phyloP scores from a whole-genome alignment of 92 coral and sea anemone species.

The Porites evermanni region DNA sequence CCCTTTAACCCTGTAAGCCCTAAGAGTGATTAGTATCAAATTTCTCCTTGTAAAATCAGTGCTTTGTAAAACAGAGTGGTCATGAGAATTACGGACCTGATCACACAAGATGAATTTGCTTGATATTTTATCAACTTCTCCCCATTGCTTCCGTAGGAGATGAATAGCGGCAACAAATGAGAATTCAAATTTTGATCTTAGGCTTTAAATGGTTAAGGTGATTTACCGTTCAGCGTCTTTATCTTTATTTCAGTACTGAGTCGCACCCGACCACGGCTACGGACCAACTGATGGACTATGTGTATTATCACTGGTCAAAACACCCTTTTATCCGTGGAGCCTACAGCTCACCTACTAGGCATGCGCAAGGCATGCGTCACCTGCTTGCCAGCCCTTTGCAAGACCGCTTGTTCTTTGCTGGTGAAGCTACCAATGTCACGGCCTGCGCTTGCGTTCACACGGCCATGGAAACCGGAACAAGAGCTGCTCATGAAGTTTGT shows the following conservation, averaged over 20 bases:
- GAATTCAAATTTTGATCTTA: too few species aligned
- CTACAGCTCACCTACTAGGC: constrained; percentile 87
- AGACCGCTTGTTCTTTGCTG: constrained; percentile 88
- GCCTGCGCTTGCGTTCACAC: constrained; percentile 81
- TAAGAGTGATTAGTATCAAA: too few species aligned
- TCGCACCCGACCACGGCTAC: constrained; percentile 76
- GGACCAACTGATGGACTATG: constrained; percentile 59
- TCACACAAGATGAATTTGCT: too few species aligned
- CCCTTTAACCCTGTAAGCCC: too few species aligned
- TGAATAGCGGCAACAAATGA: too few species aligned
- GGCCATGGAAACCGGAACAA: constrained; percentile 86
- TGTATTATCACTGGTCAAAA: constrained; percentile 92
- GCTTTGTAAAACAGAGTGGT: too few species aligned
- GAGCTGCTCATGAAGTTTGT: constrained; percentile 84
- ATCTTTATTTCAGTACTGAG: not conserved
- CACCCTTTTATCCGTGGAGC: constrained; percentile 95
- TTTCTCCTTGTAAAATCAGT: too few species aligned
- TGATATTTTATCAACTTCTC: too few species aligned
- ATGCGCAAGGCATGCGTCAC: constrained; percentile 81
- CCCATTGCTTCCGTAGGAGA: too few species aligned
- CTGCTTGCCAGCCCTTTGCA: constrained; percentile 81
- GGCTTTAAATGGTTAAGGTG: too few species aligned
- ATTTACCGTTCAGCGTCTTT: too few species aligned
- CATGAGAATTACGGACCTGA: too few species aligned
- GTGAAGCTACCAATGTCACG: constrained; percentile 86